These are phyloP conservation scores for Kuschelorhynchus macadamiae DNA, from an alignment of 2,888 invertebrate species.

Conservation along the genomic window DNA sequence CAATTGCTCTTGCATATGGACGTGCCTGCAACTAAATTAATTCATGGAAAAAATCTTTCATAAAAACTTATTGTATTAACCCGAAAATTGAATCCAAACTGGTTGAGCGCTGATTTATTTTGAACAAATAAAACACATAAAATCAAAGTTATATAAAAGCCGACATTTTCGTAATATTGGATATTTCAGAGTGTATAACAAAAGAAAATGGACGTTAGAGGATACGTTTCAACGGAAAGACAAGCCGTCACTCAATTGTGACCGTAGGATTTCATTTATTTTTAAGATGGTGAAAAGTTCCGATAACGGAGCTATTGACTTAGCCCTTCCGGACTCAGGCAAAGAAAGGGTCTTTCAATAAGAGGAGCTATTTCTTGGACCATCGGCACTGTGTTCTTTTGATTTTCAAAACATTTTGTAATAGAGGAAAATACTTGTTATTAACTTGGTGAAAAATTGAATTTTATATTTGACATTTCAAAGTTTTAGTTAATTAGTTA, in stretches of 20 bases:
- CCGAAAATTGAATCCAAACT: constrained; percentile 38
- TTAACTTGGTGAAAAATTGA: too few relatives aligned
- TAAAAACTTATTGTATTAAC: constrained; percentile 34
- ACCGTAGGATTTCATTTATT: constrained; percentile 62
- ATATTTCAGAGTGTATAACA: constrained; percentile 35
- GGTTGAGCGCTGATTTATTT: constrained; percentile 24
- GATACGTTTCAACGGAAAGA: constrained; percentile 38
- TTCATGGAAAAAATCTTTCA: background rate
- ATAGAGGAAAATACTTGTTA: too few relatives aligned
- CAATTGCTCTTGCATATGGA: too few relatives aligned
- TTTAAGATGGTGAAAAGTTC: constrained; percentile 57
- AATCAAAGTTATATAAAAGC: constrained; percentile 44
- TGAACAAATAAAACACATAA: constrained; percentile 43
- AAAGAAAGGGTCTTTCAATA: constrained; percentile 53
- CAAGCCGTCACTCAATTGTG: constrained; percentile 60
- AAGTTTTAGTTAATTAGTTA: too few relatives aligned
- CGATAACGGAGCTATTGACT: constrained; percentile 60
- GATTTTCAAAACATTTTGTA: background rate
- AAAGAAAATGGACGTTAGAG: constrained; percentile 39
- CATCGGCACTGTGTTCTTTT: constrained; percentile 25
- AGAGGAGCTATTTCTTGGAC: constrained; percentile 36
- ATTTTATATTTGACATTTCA: too few relatives aligned
- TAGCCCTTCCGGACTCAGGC: constrained; percentile 55
- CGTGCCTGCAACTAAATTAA: too few relatives aligned
- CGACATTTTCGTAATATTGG: constrained; percentile 39